These are phyloP conservation scores for Megalurothrips usitatus DNA, from an alignment of 2,888 invertebrate species.

Conservation along the genomic window DNA sequence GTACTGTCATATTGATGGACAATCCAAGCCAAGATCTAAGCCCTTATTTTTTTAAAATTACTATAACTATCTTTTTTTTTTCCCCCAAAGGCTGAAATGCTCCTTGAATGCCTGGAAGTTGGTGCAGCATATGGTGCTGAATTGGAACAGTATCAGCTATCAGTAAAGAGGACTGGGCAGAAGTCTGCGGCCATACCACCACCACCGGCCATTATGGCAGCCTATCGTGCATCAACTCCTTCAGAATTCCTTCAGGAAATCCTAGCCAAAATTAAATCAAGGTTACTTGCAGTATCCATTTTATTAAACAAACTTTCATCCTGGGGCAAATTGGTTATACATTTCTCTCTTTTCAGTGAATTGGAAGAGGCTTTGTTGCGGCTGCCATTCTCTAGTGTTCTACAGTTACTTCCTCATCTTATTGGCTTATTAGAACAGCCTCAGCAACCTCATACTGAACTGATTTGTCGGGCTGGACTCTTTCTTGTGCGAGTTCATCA, in stretches of 20 bases:
- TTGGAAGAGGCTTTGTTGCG: conserved; percentile 84
- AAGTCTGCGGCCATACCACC: conserved; percentile 51
- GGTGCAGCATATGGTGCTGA: conserved; percentile 60
- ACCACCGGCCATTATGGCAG: conserved; percentile 76
- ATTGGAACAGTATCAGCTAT: conserved; percentile 44
- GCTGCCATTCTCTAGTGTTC: conserved; percentile 67
- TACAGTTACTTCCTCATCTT: conserved; percentile 69
- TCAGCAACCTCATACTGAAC: conserved; percentile 66
- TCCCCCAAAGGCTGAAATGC: conserved; percentile 68
- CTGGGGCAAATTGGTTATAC: neutral
- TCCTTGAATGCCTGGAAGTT: conserved; percentile 85
- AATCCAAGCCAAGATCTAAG: too few species aligned
- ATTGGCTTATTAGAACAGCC: conserved; percentile 60
- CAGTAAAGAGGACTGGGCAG: conserved; percentile 41
- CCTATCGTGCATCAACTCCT: conserved; percentile 65
- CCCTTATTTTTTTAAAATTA: neutral
- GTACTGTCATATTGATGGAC: neutral
- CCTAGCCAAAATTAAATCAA: conserved; percentile 72
- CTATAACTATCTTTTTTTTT: conserved; percentile 26
- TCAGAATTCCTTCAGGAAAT: conserved; percentile 79
- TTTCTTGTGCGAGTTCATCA: conserved; percentile 74
- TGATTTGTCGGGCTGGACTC: conserved; percentile 68
- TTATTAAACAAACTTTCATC: neutral
- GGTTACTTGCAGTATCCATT: conserved; percentile 51
- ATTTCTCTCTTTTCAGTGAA: conserved; percentile 59